Base-by-base conservation (phyloP, 64 coral and sea anemone genomes). In the Acropora yongei region DNA sequence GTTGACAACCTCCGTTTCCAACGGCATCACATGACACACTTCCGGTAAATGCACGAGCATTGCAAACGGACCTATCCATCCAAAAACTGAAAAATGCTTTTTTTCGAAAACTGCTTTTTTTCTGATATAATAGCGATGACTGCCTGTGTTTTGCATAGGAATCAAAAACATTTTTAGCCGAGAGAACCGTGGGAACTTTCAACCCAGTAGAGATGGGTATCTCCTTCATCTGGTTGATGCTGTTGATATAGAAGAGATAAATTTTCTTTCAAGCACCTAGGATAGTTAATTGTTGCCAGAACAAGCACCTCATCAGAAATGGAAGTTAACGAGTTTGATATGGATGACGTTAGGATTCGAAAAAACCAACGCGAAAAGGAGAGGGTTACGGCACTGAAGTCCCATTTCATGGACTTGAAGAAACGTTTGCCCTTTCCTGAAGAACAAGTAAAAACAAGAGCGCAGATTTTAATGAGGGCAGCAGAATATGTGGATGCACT, bases 1-100 rank as follows among this genome's bases (percentile, higher is more conserved):
- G 16, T 72, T 71, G 44, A 85, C 61, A n/a, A 69, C 82, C 72
- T 85, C 82, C 82, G 61, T 48, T 85, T 85, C 42, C 19, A 60
- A 30, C 30, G 30, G 30, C 30, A 30, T 30, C 30, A 30, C 30
- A 30, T 30, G 30, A 30, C 30, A 30, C 30, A 30, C 30, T 30
- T 30, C 30, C 30, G 30, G 30, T 30, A 30, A 30, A 30, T 30
- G 30, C 30, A 30, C 30, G 30, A 30, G 30, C 30, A 30, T 30
- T 30, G 30, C 30, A 30, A 30, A 30, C 30, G 30, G 30, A 30
- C 30, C 30, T 30, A 30, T 30, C 30, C 30, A 30, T 30, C 30
- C 30, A 30, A 30, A 30, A 30, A 30, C 30, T 30, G 30, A 30
- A 30, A 30, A 30, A 0, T 30, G 30, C 30, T 30, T 30, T 30